These are phyloP conservation scores for Plecotus auritus DNA, from an alignment of 2,113 vertebrate species.

Conservation along the genomic window DNA sequence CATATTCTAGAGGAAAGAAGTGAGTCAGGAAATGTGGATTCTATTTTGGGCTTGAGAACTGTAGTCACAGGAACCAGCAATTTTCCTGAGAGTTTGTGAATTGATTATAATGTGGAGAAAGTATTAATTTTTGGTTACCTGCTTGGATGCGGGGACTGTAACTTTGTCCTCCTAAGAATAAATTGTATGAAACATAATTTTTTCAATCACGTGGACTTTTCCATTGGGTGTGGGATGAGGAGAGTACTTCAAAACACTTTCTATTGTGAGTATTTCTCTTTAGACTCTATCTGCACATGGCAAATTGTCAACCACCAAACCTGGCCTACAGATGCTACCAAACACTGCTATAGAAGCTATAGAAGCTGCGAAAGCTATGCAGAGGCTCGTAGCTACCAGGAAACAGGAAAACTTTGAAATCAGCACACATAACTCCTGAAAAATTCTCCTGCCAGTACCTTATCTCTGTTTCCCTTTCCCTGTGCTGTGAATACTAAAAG, in stretches of 20 bases:
- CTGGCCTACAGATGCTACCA: background rate
- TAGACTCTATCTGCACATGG: slow-evolving; percentile 31
- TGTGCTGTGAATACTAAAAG: background rate
- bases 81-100: slow-evolving; percentile 35
- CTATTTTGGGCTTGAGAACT: slow-evolving; percentile 56
- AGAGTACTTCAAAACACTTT: background rate
- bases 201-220: background rate
- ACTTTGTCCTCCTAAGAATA: slow-evolving; percentile 4
- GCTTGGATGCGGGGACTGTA: background rate
- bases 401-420: slow-evolving; percentile 36
- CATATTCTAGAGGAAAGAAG: slow-evolving; percentile 55
- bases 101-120: slow-evolving; percentile 50
- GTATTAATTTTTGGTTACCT: slow-evolving; percentile 42
- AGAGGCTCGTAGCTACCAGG: background rate
- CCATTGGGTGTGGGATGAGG: background rate
- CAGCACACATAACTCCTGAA: slow-evolving; percentile 25
- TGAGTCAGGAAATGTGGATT: slow-evolving; percentile 62
- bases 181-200: background rate
- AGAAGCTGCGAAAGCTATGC: background rate
- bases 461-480: background rate
- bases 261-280: background rate
- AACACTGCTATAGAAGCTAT: background rate
- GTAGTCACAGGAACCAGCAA: slow-evolving; percentile 55
- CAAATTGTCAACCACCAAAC: background rate
- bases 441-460: background rate